Evolutionary conservation across 2,113 vertebrate genomes (phyloP).

Genomic region (Micronycteris hirsuta): DNA sequence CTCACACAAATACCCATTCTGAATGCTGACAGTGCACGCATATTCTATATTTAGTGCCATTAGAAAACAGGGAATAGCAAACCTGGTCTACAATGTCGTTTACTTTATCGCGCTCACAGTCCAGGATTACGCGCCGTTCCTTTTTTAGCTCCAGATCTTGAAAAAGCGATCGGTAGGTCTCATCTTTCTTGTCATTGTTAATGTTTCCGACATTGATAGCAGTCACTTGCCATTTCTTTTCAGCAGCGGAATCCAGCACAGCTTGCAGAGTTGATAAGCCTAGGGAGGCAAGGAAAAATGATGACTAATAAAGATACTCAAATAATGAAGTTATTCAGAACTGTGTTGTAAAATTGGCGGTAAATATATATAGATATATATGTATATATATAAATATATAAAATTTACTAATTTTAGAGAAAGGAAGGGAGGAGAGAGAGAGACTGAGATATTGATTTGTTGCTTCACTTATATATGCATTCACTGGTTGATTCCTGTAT

Average conservation of each 20-base stretch:
- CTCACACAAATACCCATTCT: not conserved
- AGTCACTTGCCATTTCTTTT: conserved; percentile 99
- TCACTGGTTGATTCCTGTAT: not conserved
- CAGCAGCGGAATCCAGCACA: conserved; percentile 96
- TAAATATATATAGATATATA: not conserved
- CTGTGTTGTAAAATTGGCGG: not conserved
- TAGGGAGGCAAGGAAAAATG: conserved; percentile 70
- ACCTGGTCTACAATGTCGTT: conserved; percentile 99
- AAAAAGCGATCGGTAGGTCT: conserved; percentile 96
- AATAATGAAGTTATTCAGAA: not conserved
- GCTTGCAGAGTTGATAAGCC: conserved; percentile 96
- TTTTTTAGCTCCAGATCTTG: conserved; percentile 98
- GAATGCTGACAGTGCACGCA: not conserved
- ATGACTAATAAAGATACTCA: not conserved
- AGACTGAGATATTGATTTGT: not conserved
- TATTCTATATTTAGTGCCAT: not conserved
- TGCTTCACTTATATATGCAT: not conserved
- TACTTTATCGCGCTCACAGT: conserved; percentile 98
- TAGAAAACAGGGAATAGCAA: conserved; percentile 69
- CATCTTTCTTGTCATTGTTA: conserved; percentile 98
- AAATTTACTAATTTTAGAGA: not conserved
- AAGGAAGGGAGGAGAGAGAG: not conserved
- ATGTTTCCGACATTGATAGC: conserved; percentile 99
- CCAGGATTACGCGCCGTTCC: conserved; percentile 95
- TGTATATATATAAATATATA: not conserved